Base-by-base conservation (phyloP, 2,113 vertebrate genomes). In the Procapra przewalskii region DNA sequence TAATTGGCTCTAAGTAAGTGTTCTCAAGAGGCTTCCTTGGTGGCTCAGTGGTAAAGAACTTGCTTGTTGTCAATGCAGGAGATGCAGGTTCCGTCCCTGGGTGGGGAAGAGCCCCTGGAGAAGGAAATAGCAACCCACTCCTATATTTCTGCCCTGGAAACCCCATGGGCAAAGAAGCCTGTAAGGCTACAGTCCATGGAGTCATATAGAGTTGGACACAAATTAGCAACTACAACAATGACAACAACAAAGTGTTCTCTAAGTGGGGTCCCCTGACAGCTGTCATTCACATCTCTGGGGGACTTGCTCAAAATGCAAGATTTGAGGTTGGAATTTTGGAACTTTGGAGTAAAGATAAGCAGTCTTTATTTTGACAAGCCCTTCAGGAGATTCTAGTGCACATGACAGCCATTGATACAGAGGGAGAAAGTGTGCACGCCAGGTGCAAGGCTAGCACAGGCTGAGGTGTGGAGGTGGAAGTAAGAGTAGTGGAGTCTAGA, bases 41-140 rank as follows among this genome's bases (percentile, higher is more conserved):
- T 31, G 75, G 25, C 75, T 16, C 75, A 79, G 43, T 27, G 11
- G 40, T 77, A 43, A 77, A 77, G 6, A 77, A 43, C 71, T 75
- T 7, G 36, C 36, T 43, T 77, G 71, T 6, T 75, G 71, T 40
- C 10, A 23, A 12, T 23, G n/a, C 10, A 40, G 67, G 67, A 71
- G 21, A 40, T 40, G n/a, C 3, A 1, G 23, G 11, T 77, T 77
- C 40, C 0, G 0, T 43, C 71, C 67, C 36, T 77, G 36, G 11
- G 29, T 77, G 36, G 71, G 12, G 23, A 77, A 77, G 71, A 77
- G 40, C 40, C 71, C 12, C 3, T 27, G 71, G 36, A 77, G 71
- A 43, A 43, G 71, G 71, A 77, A 77, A 27, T 14, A 11, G 36
- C 12, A 77, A 77, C 23, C 36, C 71, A 43, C 36, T 43, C 71